Base-by-base conservation (phyloP, 2,113 vertebrate species). In the Xiphophorus maculatus region DNA sequence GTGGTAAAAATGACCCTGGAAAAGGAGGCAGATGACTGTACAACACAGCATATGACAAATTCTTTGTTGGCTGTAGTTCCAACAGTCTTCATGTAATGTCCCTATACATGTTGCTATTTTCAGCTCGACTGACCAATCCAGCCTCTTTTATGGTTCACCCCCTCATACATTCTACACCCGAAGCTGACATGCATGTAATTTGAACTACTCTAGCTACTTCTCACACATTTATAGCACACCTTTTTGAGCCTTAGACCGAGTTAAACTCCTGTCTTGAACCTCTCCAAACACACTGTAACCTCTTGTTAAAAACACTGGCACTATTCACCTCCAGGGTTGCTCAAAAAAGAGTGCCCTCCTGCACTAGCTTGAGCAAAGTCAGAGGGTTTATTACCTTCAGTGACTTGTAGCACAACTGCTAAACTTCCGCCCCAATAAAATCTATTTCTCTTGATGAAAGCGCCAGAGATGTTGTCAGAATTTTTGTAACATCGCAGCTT, bases 31-130 rank as follows among this genome's bases (percentile, higher is more conserved):
- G 80, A 80, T 66, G 64, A 82, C 72, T 76, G 69, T 81, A 80
- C 71, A 80, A 79, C 78, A 60, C 66, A 62, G 76, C 64, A 77
- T 68, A 78, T 76, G 72, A 80, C 14, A 8, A 86, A 90, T 85
- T 78, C 73, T 83, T 83, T 77, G 60, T 85, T 40, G 37, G 73
- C 73, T 81, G 69, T 74, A 73, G 17, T 62, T 86, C 68, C 85
- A 77, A 86, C 74, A 79, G 69, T 82, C 81, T 63, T 78, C 81
- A 73, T 81, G 80, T 86, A 87, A 90, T 91, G 88, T 82, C 74
- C 71, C 70, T 19, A 63, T 84, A 86, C 88, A 84, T 78, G 73
- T 69, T 75, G n/a, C 88, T 92, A 91, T 88, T 87, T 90, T 86
- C 88, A 89, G 78, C 9, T 64, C 37, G 2, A 60, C 51, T 82